phyloP scores from a whole-genome alignment of 2,113 vertebrate genomes.

The Carollia perspicillata region DNA sequence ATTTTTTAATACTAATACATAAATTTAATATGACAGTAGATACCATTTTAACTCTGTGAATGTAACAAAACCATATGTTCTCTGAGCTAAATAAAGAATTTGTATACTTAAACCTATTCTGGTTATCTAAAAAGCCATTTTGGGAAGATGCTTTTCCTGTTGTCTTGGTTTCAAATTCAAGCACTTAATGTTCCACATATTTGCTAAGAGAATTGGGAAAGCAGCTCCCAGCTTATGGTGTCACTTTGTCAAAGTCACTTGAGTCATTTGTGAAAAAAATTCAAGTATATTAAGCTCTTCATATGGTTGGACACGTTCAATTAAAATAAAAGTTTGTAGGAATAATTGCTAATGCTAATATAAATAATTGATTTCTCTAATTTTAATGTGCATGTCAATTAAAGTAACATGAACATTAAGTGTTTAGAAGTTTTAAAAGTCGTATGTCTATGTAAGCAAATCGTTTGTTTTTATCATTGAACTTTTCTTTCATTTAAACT shows the following conservation, averaged over 20 bases:
- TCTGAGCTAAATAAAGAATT: constrained; percentile 45
- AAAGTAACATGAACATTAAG: neutral
- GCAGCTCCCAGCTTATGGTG: neutral
- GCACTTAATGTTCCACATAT: constrained; percentile 80
- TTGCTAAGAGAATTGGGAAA: constrained; percentile 62
- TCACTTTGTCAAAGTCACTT: constrained; percentile 9
- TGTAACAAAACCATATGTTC: constrained; percentile 25
- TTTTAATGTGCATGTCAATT: neutral
- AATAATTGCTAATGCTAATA: neutral
- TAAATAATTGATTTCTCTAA: neutral
- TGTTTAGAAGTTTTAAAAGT: neutral
- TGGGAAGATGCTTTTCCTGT: constrained; percentile 23
- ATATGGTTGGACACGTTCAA: neutral
- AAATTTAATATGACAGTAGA: constrained; percentile 1
- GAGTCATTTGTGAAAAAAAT: constrained; percentile 45
- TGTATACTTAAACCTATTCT: constrained; percentile 29
- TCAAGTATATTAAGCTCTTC: constrained; percentile 32
- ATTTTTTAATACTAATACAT: neutral
- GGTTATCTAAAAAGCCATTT: constrained; percentile 3
- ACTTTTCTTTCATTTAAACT: constrained; percentile 6
- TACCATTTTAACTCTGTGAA: constrained; percentile 24
- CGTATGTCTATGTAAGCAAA: neutral
- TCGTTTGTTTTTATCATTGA: constrained; percentile 45
- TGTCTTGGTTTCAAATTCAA: constrained; percentile 78
- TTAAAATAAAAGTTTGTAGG: neutral